A percentile compares a stretch with the other conserved stretches of the same genome.
phyloP scores from a whole-genome alignment of 2,113 vertebrate species.

The Leptobrachium ailaonicum region DNA sequence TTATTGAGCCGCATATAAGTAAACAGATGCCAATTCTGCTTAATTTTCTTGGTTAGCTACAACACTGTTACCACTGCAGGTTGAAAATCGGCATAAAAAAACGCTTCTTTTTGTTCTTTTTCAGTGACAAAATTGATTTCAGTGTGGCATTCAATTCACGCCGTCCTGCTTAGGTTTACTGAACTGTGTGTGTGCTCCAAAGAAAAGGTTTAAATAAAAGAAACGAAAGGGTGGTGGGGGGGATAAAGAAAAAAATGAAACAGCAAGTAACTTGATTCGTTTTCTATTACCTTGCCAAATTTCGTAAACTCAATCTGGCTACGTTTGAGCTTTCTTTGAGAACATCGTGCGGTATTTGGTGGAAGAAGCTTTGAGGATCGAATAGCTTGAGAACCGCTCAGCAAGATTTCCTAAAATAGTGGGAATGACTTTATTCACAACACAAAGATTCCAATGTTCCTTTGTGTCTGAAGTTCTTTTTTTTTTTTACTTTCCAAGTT shows the following conservation, averaged over 20 bases:
- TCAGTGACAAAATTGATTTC: too few species aligned
- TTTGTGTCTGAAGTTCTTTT: conserved; percentile 32
- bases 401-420: conserved; percentile 31
- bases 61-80: too few species aligned
- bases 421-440: conserved; percentile 36
- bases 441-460: conserved; percentile 41
- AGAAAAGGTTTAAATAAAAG: background rate
- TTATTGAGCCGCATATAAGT: too few species aligned
- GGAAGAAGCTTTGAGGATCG: conserved; percentile 40
- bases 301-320: conserved; percentile 29
- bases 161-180: too few species aligned
- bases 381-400: conserved; percentile 38
- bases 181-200: background rate
- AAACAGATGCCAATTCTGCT: too few species aligned
- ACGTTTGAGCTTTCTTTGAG: conserved; percentile 22
- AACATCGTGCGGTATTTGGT: conserved; percentile 26
- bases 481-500: conserved; percentile 15
- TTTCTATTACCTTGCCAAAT: conserved; percentile 28
- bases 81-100: too few species aligned
- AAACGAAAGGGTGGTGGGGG: background rate
- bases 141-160: too few species aligned
- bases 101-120: too few species aligned
- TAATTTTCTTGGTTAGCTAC: too few species aligned
- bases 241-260: background rate
- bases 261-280: conserved; percentile 32